Base-by-base conservation (phyloP, 2,113 vertebrate genomes). In the Noturus placidus region DNA sequence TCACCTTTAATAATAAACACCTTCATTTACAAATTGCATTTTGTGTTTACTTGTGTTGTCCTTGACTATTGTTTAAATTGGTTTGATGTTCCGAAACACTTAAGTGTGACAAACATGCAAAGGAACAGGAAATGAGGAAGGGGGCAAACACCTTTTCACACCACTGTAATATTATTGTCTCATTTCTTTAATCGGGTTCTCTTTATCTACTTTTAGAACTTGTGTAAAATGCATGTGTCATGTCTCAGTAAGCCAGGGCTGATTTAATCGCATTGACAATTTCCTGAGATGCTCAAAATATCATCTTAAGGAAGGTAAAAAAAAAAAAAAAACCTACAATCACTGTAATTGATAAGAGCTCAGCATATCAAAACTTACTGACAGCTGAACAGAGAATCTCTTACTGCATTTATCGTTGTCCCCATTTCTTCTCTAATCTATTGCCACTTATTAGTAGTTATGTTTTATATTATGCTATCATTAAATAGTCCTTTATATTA, bases 201-300 rank as follows among this genome's bases (percentile, higher is more conserved):
- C n/a, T n/a, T n/a, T n/a, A n/a, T n/a, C n/a, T n/a, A n/a, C n/a
- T n/a, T n/a, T n/a, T n/a, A n/a, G n/a, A n/a, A n/a, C n/a, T n/a
- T n/a, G n/a, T n/a, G n/a, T n/a, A 63, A 20, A 22, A 61, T 25
- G 59, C 7, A 11, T 20, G 30, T 83, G 61, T 80, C 65, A 46
- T 46, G 9, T 86, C 72, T 84, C 63, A 83, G 27, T 84, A 63
- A 67, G 11, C 59, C 19, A 38, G 42, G 38, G 59, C 82, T 46
- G 15, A 70, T 87, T 88, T 83, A 86, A 88, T 81, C 65, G 72
- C 65, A 56, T 27, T 52, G 54, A 61, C 76, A 83, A 56, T 84
- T 85, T 42, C 22, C 74, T 69, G 80, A 77, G 38, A 63, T 33
- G 15, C 13, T 83, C 78, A 59, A 83, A 85, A 83, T 88, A 72